Conservation (phyloP, 2,888 invertebrate species). For the Polyommatus iphigenia region DNA sequence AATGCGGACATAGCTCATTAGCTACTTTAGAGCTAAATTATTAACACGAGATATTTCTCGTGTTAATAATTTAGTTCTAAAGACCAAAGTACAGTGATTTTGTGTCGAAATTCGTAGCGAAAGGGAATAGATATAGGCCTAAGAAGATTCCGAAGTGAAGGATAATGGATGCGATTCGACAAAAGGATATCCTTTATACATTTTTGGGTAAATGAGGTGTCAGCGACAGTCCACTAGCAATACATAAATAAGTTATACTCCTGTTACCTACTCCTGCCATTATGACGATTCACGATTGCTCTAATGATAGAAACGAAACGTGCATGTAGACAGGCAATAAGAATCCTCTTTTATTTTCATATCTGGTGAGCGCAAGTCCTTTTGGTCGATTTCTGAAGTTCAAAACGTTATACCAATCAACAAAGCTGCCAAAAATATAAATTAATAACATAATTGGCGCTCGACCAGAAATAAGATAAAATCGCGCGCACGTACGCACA, state of each 20-base stretch:
- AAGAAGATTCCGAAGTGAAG: neutral
- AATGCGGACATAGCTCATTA: too few species aligned
- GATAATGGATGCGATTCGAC: neutral
- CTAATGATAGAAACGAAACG: neutral
- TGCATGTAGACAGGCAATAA: too few species aligned
- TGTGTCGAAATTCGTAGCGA: neutral
- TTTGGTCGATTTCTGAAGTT: too few species aligned
- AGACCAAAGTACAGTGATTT: neutral
- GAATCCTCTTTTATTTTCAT: too few species aligned
- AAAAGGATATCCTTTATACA: neutral
- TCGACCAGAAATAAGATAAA: too few species aligned
- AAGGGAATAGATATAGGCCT: neutral
- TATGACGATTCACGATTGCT: neutral
- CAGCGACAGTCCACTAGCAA: neutral
- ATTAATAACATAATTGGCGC: too few species aligned
- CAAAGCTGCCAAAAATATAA: too few species aligned
- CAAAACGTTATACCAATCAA: too few species aligned
- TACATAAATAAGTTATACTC: neutral
- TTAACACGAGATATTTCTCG: too few species aligned
- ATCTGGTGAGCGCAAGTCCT: too few species aligned
- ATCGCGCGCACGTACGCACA: too few species aligned
- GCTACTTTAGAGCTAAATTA: too few species aligned
- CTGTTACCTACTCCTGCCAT: neutral
- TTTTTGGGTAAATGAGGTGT: neutral
- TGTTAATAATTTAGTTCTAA: neutral